Percentiles rank a stretch among this genome's conserved stretches.
These are phyloP conservation scores for Iselma pallidipennis DNA, from an alignment of 2,888 invertebrate species.

Conservation along the genomic window DNA sequence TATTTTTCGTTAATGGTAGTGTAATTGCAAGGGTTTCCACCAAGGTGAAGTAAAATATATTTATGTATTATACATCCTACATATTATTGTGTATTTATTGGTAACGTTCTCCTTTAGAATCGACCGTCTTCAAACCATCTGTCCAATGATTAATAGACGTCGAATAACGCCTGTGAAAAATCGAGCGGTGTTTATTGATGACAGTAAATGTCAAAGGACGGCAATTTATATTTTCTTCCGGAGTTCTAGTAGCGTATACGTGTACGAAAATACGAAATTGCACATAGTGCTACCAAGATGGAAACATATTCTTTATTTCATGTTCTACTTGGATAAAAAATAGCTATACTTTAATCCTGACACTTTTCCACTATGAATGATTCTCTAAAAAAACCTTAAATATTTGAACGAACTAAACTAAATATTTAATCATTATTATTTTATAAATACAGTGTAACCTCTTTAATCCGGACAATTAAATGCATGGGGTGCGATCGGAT, in stretches of 20 bases:
- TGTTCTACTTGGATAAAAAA: slow-evolving; percentile 17
- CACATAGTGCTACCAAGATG: slow-evolving; percentile 26
- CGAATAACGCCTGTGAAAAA: slow-evolving; percentile 42
- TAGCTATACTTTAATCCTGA: slow-evolving; percentile 27
- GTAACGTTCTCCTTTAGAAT: slow-evolving; percentile 11
- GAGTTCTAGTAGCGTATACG: slow-evolving; percentile 20
- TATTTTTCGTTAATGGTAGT: slow-evolving; percentile 9
- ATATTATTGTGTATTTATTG: slow-evolving; percentile 23
- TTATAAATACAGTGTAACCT: too few relatives aligned
- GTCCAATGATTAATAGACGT: slow-evolving; percentile 44
- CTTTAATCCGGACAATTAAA: too few relatives aligned
- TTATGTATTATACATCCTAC: too few relatives aligned
- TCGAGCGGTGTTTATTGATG: slow-evolving; percentile 45
- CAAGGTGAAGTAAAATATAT: slow-evolving; percentile 15
- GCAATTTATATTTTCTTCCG: slow-evolving; percentile 45
- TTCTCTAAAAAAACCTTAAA: slow-evolving; percentile 1
- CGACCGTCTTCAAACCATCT: slow-evolving; percentile 32
- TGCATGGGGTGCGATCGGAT: too few relatives aligned
- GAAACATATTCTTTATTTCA: slow-evolving; percentile 30
- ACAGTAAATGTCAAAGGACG: slow-evolving; percentile 45
- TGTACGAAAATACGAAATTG: slow-evolving; percentile 32
- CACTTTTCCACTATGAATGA: slow-evolving; percentile 27
- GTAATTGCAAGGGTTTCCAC: slow-evolving; percentile 9
- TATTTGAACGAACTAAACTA: neutral
- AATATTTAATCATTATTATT: too few relatives aligned